phyloP scores from a whole-genome alignment of 2,888 invertebrate genomes.

The Acholoe squamosa region DNA sequence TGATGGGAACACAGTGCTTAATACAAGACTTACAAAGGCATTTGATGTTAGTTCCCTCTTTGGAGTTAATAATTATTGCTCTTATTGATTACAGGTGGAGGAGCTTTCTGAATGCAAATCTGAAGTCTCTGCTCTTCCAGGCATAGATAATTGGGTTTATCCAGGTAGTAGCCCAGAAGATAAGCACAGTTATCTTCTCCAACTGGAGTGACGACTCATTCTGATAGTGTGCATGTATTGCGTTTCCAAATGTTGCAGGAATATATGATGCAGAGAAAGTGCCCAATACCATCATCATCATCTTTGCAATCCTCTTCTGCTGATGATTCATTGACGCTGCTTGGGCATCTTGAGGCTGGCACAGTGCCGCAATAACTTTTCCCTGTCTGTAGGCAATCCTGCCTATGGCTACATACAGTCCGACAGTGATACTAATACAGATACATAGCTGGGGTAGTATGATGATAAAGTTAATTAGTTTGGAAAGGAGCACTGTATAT shows the following conservation, averaged over 20 bases:
- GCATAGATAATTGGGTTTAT: constrained; percentile 22
- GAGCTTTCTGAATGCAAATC: neutral
- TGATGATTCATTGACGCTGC: neutral
- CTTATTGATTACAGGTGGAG: neutral
- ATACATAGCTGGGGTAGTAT: neutral
- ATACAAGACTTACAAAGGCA: too few species aligned
- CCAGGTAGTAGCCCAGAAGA: constrained; percentile 31
- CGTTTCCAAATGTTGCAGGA: neutral
- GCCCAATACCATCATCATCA: constrained; percentile 30
- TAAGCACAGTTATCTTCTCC: neutral
- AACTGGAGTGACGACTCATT: neutral
- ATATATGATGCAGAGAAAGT: neutral
- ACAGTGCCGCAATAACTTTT: neutral
- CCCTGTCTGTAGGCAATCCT: neutral
- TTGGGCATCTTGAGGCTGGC: constrained; percentile 11
- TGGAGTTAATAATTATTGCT: too few species aligned
- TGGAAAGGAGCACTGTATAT: neutral
- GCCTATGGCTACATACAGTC: neutral
- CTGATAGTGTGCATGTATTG: neutral
- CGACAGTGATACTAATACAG: neutral
- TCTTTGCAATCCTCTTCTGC: constrained; percentile 30
- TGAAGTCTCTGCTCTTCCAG: constrained; percentile 25
- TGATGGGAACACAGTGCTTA: too few species aligned
- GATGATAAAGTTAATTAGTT: too few species aligned
- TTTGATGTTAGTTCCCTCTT: too few species aligned